Conservation (phyloP, 2,888 invertebrate species). For the Drosophila neotestacea region DNA sequence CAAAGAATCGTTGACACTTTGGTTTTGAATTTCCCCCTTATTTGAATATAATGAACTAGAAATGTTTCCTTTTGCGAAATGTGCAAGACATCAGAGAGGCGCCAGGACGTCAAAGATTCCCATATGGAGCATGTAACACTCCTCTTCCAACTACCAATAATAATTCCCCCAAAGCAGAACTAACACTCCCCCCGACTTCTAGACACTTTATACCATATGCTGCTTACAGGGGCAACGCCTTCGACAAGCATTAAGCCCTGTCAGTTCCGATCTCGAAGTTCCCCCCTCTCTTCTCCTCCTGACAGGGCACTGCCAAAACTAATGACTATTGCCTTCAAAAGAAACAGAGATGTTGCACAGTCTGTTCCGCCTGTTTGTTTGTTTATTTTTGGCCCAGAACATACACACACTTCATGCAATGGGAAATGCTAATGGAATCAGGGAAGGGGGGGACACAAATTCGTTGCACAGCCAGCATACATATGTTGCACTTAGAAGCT, state of each 20-base stretch:
- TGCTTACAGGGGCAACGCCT: conserved; percentile 53
- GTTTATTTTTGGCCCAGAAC: conserved; percentile 60
- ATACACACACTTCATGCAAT: conserved; percentile 69
- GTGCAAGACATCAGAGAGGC: conserved; percentile 55
- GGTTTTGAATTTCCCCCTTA: conserved; percentile 19
- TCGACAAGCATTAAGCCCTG: conserved; percentile 23
- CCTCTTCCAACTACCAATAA: not conserved
- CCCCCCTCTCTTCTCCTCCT: not conserved
- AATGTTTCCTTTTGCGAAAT: conserved; percentile 48
- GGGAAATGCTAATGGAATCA: conserved; percentile 16
- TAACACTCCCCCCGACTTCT: conserved; percentile 14
- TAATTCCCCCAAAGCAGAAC: conserved; percentile 2
- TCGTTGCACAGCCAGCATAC: conserved; percentile 27
- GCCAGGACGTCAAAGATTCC: conserved; percentile 45
- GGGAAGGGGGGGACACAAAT: conserved; percentile 3
- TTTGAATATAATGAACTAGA: conserved; percentile 30
- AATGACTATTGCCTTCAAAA: conserved; percentile 76
- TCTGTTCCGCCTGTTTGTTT: conserved; percentile 63
- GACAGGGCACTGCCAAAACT: conserved; percentile 63
- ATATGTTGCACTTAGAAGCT: conserved; percentile 55
- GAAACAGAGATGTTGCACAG: conserved; percentile 52
- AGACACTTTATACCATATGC: conserved; percentile 39
- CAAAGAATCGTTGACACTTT: conserved; percentile 62
- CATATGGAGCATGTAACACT: conserved; percentile 12
- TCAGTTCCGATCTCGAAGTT: conserved; percentile 13